These are phyloP conservation scores for Mixornis gularis DNA, from an alignment of 2,113 vertebrate species.

Conservation along the genomic window DNA sequence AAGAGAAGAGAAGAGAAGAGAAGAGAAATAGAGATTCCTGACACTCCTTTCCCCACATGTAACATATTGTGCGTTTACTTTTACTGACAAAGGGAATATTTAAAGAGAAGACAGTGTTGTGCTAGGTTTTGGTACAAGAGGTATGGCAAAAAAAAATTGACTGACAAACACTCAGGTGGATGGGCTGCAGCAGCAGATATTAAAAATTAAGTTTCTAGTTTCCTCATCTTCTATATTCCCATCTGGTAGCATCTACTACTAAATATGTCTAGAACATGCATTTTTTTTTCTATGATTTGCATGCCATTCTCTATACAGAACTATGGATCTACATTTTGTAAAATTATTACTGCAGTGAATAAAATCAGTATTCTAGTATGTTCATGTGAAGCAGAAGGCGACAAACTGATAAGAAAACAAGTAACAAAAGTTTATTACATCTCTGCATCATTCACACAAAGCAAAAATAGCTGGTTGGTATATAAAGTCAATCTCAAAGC, in stretches of 20 bases:
- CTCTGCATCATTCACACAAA: background rate
- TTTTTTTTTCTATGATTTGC: background rate
- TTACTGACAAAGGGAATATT: background rate
- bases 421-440: background rate
- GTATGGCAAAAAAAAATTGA: background rate
- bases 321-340: background rate
- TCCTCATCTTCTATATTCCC: background rate
- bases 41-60: background rate
- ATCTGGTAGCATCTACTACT: background rate
- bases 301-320: background rate
- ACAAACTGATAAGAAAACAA: background rate
- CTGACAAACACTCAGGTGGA: background rate
- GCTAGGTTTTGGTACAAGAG: background rate
- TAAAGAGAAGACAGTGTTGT: background rate
- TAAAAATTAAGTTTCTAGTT: background rate
- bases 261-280: background rate
- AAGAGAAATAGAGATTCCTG: background rate
- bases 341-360: background rate
- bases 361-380: background rate
- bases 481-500: background rate
- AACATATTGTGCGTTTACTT: background rate
- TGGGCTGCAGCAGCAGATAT: background rate
- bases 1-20: background rate
- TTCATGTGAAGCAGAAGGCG: rapidly evolving
- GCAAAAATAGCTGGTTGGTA: background rate